Base-by-base conservation (phyloP, 2,797 vertebrate species). In the Sebastolobus altivelis region DNA sequence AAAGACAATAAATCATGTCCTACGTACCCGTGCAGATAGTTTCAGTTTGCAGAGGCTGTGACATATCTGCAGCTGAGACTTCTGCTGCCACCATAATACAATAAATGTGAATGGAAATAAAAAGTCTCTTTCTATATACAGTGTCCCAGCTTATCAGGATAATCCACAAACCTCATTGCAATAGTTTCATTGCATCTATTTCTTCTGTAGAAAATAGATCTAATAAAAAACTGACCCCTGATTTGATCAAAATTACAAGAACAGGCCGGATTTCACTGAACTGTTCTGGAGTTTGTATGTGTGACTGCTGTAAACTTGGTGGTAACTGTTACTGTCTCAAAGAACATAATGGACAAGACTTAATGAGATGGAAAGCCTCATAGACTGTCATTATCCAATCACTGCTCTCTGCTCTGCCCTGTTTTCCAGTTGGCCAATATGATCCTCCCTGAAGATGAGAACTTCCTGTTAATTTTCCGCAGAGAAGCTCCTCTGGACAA, bases 401-500 rank as follows among this genome's bases (percentile, higher is more conserved):
- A 10, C 54, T 60, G 46, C 18, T 63, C 40, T 54, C n/a, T 63
- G 31, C 31, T 70, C 62, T 76, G 55, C 76, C 35, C 43, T 85
- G 38, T 90, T 82, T 82, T 82, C 12, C 59, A 99, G 98, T 91
- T 99, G 93, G 98, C 98, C 77, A 94, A 96, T 73, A 96, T 97
- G 95, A 96, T 99, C 85, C 93, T 99, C 66, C 96, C 97, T 0
- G 96, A 98, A 65, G 97, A 98, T 58, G 98, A 99, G 90, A 98
- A 98, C 92, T 99, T 99, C 89, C 95, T 99, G 60, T 93, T 99
- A 81, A 84, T 99, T 80, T 99, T 99, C 90, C 97, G 94, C 69
- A 93, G 96, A 90, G 98, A 99, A 94, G 95, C 97, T 63, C 95
- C 95, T 58, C 90, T 99, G 94, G 97, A 99, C 93, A 99, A 97